Conservation (phyloP, 2,888 invertebrate species). For the Ophion ventricosus region DNA sequence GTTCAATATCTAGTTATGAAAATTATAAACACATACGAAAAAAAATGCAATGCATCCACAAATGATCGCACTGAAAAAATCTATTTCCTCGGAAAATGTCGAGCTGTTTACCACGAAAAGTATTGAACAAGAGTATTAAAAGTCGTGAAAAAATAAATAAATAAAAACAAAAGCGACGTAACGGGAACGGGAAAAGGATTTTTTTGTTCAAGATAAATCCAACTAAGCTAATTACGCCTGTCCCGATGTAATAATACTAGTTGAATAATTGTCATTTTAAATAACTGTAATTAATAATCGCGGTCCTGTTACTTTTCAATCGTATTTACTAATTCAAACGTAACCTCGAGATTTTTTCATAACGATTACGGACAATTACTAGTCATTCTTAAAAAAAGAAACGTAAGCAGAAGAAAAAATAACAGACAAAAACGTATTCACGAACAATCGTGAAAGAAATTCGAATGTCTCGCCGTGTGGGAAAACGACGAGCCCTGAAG, state of each 20-base stretch:
- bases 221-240: conserved; percentile 34
- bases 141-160: conserved; percentile 27
- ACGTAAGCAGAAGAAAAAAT: conserved; percentile 8
- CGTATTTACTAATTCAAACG: conserved; percentile 46
- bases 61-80: not conserved
- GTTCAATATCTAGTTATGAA: conserved; percentile 14
- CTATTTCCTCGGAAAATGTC: conserved; percentile 22
- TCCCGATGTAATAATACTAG: conserved; percentile 46
- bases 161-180: not conserved
- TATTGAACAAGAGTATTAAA: conserved; percentile 56
- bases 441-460: conserved; percentile 11
- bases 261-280: conserved; percentile 42
- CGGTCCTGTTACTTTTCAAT: conserved; percentile 65
- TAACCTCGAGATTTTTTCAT: conserved; percentile 27
- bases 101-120: conserved; percentile 55
- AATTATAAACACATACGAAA: not conserved
- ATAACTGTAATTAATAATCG: conserved; percentile 60
- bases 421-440: conserved; percentile 20
- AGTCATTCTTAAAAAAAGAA: conserved; percentile 56
- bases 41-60: conserved; percentile 13
- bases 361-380: conserved; percentile 48
- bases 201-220: conserved; percentile 33
- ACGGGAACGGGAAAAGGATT: not conserved
- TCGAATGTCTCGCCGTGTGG: not conserved
- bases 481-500: not conserved